Conservation (phyloP, 2,113 vertebrate genomes). For the Hippoglossus stenolepis region DNA sequence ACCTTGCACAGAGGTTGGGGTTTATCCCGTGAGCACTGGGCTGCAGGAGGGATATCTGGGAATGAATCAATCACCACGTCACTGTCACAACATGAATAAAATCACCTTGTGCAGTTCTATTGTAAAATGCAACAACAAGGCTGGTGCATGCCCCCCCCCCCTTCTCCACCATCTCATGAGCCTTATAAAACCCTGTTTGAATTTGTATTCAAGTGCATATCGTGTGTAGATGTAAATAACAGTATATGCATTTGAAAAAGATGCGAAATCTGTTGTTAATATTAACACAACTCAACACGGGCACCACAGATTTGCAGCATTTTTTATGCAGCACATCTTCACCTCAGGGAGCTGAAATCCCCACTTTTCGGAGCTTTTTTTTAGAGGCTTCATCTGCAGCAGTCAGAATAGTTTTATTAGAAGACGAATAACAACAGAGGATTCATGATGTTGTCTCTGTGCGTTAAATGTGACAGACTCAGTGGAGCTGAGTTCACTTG, state of each 20-base stretch:
- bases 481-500: neutral
- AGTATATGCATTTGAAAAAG: neutral
- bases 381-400: neutral
- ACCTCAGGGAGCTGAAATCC: neutral
- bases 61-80: slow-evolving; percentile 51
- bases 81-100: slow-evolving; percentile 19
- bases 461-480: neutral
- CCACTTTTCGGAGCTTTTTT: neutral
- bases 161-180: neutral
- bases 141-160: neutral
- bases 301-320: neutral
- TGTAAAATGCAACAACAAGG: neutral
- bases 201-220: neutral
- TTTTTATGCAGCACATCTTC: neutral
- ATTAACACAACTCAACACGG: neutral
- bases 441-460: neutral
- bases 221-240: neutral
- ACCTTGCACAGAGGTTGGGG: slow-evolving; percentile 68
- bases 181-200: neutral
- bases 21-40: slow-evolving; percentile 61
- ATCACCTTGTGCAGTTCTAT: neutral
- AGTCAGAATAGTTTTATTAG: neutral
- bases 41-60: slow-evolving; percentile 50
- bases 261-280: neutral
- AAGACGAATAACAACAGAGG: neutral